These are phyloP conservation scores for Xanthia icteritia DNA, from an alignment of 2,888 invertebrate species.

Conservation along the genomic window DNA sequence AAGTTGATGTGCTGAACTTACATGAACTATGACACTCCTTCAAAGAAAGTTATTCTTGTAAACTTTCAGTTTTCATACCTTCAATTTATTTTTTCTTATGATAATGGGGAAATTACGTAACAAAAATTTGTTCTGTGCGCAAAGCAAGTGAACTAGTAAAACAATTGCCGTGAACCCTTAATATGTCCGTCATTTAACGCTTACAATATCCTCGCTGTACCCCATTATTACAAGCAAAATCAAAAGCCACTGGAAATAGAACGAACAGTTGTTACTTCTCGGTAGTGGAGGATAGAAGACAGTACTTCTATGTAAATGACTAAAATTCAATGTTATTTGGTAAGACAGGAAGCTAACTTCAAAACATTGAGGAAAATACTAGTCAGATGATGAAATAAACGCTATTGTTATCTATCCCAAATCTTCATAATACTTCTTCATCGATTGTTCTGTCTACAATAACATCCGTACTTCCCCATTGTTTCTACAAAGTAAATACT, in stretches of 20 bases:
- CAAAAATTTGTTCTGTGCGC: neutral
- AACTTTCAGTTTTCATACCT: neutral
- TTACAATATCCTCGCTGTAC: neutral
- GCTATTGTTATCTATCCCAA: neutral
- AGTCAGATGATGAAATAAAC: neutral
- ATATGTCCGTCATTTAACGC: neutral
- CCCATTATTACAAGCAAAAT: neutral
- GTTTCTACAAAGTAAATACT: constrained; percentile 17
- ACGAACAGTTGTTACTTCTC: neutral
- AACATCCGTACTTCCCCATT: constrained; percentile 31
- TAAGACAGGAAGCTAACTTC: neutral
- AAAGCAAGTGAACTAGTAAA: neutral
- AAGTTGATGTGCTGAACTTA: constrained; percentile 46
- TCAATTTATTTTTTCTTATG: neutral
- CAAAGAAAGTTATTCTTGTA: neutral
- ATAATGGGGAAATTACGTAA: constrained; percentile 11
- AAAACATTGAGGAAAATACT: neutral
- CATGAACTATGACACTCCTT: constrained; percentile 19
- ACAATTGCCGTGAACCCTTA: too few relatives aligned
- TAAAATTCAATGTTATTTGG: neutral
- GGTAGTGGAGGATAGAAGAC: neutral
- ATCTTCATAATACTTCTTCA: neutral
- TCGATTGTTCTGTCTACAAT: neutral
- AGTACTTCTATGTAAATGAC: neutral
- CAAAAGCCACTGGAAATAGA: neutral